phyloP scores from a whole-genome alignment of 2,888 invertebrate genomes.

The Drosophila limbata region DNA sequence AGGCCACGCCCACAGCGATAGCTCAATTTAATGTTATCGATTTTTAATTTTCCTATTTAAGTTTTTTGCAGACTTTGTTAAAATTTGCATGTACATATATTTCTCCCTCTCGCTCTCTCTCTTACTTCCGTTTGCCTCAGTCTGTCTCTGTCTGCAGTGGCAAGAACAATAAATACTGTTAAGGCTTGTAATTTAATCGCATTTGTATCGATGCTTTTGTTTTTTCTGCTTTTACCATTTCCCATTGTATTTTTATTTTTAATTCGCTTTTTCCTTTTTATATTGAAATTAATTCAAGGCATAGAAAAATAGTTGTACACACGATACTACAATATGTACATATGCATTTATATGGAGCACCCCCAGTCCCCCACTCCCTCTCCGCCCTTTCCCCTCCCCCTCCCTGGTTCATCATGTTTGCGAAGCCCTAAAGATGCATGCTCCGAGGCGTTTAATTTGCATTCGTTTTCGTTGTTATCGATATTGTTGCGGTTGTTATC shows the following conservation, averaged over 20 bases:
- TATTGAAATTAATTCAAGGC: constrained; percentile 75
- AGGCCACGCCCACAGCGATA: constrained; percentile 33
- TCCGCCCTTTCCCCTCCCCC: neutral
- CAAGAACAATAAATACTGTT: constrained; percentile 44
- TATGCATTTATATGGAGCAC: constrained; percentile 60
- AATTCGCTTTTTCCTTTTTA: constrained; percentile 36
- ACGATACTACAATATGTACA: constrained; percentile 14
- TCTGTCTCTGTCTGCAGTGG: neutral
- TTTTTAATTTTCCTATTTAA: constrained; percentile 77
- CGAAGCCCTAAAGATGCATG: constrained; percentile 64
- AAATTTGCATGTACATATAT: constrained; percentile 45
- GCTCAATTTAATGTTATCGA: constrained; percentile 76
- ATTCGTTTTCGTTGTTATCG: constrained; percentile 62
- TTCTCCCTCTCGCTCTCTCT: neutral
- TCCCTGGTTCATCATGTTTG: neutral
- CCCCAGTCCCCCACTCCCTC: neutral
- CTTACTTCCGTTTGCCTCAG: neutral
- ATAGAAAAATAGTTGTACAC: constrained; percentile 75
- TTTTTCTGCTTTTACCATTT: constrained; percentile 46
- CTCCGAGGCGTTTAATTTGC: constrained; percentile 61
- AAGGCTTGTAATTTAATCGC: constrained; percentile 79
- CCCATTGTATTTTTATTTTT: constrained; percentile 67
- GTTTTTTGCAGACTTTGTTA: constrained; percentile 70
- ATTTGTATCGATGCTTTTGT: constrained; percentile 74
- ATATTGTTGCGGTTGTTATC: constrained; percentile 53